phyloP scores from a whole-genome alignment of 1,140 invertebrate genomes.

The Reticulitermes speratus region DNA sequence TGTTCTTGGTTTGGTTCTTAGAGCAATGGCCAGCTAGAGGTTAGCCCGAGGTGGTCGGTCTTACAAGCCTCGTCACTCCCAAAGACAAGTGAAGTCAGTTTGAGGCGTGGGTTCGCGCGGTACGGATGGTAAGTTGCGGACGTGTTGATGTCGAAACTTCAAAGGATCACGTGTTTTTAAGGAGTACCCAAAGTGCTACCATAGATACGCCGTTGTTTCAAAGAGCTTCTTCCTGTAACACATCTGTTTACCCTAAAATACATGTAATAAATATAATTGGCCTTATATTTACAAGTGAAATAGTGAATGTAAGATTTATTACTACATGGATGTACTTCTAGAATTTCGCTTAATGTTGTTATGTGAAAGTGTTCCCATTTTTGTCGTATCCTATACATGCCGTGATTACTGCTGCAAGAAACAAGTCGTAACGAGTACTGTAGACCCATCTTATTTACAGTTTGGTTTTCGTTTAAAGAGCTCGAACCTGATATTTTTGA shows the following conservation, averaged over 20 bases:
- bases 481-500: too few species aligned
- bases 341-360: too few species aligned
- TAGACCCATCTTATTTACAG: too few species aligned
- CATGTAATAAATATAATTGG: background rate
- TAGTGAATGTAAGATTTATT: background rate
- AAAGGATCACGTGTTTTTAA: background rate
- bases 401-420: too few species aligned
- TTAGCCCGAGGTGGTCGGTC: conserved; percentile 21
- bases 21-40: background rate
- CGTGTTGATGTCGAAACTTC: background rate
- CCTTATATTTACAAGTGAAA: background rate
- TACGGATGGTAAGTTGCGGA: background rate
- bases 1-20: background rate
- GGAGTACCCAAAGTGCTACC: background rate
- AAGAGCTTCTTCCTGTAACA: background rate
- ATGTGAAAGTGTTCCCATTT: too few species aligned
- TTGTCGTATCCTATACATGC: too few species aligned
- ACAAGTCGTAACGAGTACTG: too few species aligned
- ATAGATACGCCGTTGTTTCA: background rate
- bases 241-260: background rate
- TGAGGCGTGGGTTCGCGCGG: conserved; percentile 21
- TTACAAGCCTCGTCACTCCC: conserved; percentile 23
- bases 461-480: too few species aligned
- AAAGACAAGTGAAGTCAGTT: conserved; percentile 27
- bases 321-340: too few species aligned